phyloP scores from a whole-genome alignment of 2,888 invertebrate species.

The Desoria tigrina region DNA sequence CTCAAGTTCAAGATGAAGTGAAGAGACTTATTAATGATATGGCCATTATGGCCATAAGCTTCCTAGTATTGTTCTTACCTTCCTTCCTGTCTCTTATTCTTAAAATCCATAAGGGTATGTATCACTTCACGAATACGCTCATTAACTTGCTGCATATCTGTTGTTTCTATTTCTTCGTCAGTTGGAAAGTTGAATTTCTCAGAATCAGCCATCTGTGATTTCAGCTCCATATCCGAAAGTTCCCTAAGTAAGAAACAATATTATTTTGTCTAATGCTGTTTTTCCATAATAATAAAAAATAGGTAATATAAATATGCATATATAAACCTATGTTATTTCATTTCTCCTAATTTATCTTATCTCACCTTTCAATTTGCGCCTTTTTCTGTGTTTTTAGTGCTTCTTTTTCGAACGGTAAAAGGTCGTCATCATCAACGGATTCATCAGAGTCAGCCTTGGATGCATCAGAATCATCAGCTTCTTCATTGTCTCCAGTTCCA shows the following conservation, averaged over 20 bases:
- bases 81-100: conserved; percentile 58
- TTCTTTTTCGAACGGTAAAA: conserved; percentile 76
- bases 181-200: conserved; percentile 71
- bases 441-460: not conserved
- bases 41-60: no score
- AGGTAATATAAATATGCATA: not conserved
- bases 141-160: conserved; percentile 78
- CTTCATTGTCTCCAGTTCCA: no score
- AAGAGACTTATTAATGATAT: conserved; percentile 10
- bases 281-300: conserved; percentile 16
- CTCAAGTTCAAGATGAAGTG: not conserved
- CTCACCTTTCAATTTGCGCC: conserved; percentile 66
- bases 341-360: no score
- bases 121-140: conserved; percentile 83
- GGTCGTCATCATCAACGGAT: conserved; percentile 48
- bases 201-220: conserved; percentile 67
- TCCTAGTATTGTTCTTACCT: conserved; percentile 55
- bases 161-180: conserved; percentile 71
- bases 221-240: conserved; percentile 77
- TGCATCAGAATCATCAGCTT: not conserved
- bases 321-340: no score
- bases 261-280: conserved; percentile 10
- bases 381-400: conserved; percentile 65
- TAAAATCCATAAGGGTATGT: conserved; percentile 78
- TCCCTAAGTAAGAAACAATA: conserved; percentile 58